These are phyloP conservation scores for Synergus umbraculus DNA, from an alignment of 2,888 invertebrate species.

Conservation along the genomic window DNA sequence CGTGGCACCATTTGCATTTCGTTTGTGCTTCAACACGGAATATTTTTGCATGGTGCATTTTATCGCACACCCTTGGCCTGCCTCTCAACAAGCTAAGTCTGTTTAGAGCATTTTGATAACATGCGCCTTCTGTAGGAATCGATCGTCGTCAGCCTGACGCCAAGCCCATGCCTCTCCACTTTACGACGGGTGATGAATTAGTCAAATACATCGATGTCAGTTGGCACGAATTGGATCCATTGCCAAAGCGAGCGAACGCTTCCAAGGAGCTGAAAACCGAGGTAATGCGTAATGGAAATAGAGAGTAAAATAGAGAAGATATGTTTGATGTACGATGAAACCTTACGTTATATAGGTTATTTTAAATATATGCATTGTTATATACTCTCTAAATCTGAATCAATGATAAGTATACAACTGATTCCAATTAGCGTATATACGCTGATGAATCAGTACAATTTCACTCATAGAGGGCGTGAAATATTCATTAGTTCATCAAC, in stretches of 20 bases:
- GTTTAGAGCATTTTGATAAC: constrained; percentile 59
- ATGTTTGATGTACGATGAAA: no score
- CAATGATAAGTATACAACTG: no score
- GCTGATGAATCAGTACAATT: no score
- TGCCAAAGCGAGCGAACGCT: not conserved
- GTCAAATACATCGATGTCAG: constrained; percentile 29
- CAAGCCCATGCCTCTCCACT: constrained; percentile 22
- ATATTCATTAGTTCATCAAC: no score
- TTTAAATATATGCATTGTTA: no score
- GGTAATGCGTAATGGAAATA: no score
- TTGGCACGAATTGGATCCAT: constrained; percentile 10
- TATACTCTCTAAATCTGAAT: no score
- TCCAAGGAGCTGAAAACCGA: constrained; percentile 9
- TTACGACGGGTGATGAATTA: constrained; percentile 21
- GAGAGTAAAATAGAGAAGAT: no score
- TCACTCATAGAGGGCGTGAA: no score
- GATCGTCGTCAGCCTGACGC: constrained; percentile 49
- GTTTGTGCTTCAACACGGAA: constrained; percentile 72
- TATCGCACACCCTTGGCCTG: constrained; percentile 56
- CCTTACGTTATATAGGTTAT: no score
- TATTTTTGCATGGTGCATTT: constrained; percentile 70
- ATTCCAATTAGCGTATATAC: no score
- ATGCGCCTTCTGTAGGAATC: constrained; percentile 50
- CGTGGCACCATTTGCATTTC: constrained; percentile 74
- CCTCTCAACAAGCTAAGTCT: constrained; percentile 42